A percentile compares a stretch with the other conserved stretches of the same genome.
Evolutionary conservation across 1,140 invertebrate genomes (phyloP).

Genomic region (Formica exsecta): DNA sequence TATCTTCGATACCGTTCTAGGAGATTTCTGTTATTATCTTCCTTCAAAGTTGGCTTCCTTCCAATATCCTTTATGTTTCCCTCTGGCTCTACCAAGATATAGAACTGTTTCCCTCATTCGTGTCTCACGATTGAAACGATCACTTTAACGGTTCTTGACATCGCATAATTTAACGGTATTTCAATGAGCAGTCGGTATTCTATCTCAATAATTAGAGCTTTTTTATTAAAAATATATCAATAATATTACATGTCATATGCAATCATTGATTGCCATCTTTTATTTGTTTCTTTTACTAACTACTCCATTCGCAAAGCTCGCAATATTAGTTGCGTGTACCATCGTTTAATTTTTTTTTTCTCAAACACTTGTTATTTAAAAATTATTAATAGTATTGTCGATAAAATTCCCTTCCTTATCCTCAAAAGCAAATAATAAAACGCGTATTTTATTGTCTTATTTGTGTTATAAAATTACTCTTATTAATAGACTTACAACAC

Average conservation of each 20-base stretch:
- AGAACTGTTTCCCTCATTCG: not conserved
- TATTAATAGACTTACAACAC: not conserved
- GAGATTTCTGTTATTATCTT: not conserved
- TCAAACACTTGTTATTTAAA: not conserved
- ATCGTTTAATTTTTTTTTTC: not conserved
- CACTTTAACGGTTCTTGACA: slow-evolving; percentile 36
- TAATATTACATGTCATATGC: not conserved
- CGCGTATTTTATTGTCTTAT: not conserved
- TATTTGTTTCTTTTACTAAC: too few relatives aligned
- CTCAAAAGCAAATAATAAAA: not conserved
- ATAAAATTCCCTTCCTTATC: not conserved
- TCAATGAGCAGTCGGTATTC: not conserved
- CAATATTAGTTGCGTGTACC: too few relatives aligned
- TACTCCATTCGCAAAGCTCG: too few relatives aligned
- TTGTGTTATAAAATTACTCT: not conserved
- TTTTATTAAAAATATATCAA: slow-evolving; percentile 29
- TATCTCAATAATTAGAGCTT: slow-evolving; percentile 9
- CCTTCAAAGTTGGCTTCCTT: not conserved
- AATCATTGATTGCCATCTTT: not conserved
- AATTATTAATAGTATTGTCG: not conserved
- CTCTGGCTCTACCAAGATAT: not conserved
- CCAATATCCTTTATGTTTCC: not conserved
- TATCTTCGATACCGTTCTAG: slow-evolving; percentile 6
- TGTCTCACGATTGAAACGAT: not conserved
- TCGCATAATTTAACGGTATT: slow-evolving; percentile 23